These are phyloP conservation scores for rabbit (Oryctolagus cuniculus) DNA, from an alignment of 2,113 vertebrate genomes.

Conservation along the genomic window mOryCun1.1 NC_091440.1:111888001-111888500, in stretches of 20 bases:
- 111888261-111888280: not conserved
- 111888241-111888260: not conserved
- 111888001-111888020: not conserved
- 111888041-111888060: not conserved
- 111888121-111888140: not conserved
- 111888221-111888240: not conserved
- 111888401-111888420: fast-evolving
- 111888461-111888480: not conserved
- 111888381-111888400: not conserved
- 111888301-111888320: not conserved
- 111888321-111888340: not conserved
- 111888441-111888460: not conserved
- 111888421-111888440: not conserved
- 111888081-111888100: conserved; percentile 46
- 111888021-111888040: not conserved
- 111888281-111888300: not conserved
- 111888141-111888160: not conserved
- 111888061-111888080: not conserved
- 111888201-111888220: not conserved
- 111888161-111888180: not conserved
- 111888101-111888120: not conserved
- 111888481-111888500: not conserved
- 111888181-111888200: not conserved
- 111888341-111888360: not conserved
- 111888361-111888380: not conserved